Conservation (phyloP, 2,113 vertebrate species). For the Bucco capensis region DNA sequence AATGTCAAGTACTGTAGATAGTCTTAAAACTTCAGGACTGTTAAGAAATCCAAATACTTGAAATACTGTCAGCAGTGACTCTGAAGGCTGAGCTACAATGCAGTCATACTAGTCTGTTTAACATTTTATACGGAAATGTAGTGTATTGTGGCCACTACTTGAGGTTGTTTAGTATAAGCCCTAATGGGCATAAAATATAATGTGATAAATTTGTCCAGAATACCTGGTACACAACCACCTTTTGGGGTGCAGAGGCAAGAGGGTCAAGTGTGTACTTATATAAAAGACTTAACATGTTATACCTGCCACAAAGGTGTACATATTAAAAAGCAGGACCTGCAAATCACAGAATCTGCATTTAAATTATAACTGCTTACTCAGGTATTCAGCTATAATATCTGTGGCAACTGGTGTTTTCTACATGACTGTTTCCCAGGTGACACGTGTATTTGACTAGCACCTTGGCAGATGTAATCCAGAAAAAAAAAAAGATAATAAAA, state of each 20-base stretch:
- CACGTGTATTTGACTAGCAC: not conserved
- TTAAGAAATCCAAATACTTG: not conserved
- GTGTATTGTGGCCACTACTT: not conserved
- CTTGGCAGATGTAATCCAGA: not conserved
- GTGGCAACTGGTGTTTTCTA: not conserved
- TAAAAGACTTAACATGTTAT: not conserved
- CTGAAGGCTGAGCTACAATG: not conserved
- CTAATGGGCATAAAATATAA: not conserved
- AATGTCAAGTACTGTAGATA: not conserved
- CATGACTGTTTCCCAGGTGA: not conserved
- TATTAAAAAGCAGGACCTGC: not conserved
- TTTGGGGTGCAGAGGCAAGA: not conserved
- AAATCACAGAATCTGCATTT: not conserved
- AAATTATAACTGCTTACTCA: not conserved
- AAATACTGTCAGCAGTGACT: not conserved
- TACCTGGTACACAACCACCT: not conserved
- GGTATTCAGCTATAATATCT: not conserved
- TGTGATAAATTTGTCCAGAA: not conserved
- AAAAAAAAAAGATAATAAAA: not conserved
- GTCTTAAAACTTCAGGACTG: not conserved
- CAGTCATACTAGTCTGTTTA: not conserved
- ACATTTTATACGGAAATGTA: not conserved
- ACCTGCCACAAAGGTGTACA: not conserved
- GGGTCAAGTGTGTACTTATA: fast-evolving
- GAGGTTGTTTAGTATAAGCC: not conserved